These are phyloP conservation scores for Cryptotis parvus DNA, from an alignment of 2,113 vertebrate genomes.

Conservation along the genomic window DNA sequence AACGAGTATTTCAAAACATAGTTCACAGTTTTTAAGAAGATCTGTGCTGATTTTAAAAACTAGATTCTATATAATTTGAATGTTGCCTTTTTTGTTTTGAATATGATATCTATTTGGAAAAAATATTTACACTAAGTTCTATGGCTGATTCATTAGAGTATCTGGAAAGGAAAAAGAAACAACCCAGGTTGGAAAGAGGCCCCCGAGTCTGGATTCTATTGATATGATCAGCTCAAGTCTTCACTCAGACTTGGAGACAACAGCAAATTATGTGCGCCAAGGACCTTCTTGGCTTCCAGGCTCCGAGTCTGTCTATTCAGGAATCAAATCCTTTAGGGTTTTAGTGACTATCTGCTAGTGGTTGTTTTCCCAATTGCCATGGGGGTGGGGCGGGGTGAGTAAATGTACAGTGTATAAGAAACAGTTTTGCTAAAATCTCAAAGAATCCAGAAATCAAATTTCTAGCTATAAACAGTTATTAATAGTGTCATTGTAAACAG, in stretches of 20 bases:
- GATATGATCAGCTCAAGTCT: slow-evolving; percentile 83
- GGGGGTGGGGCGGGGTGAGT: slow-evolving; percentile 63
- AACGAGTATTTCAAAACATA: slow-evolving; percentile 94
- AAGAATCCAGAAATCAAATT: slow-evolving; percentile 87
- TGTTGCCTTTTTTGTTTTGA: slow-evolving; percentile 88
- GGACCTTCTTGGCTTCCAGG: slow-evolving; percentile 70
- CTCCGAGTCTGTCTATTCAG: slow-evolving; percentile 85
- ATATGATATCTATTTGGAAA: slow-evolving; percentile 91
- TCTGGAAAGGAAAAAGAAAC: slow-evolving; percentile 87
- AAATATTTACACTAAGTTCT: slow-evolving; percentile 94
- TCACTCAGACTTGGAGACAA: slow-evolving; percentile 79
- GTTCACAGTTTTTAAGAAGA: slow-evolving; percentile 98
- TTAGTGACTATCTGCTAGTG: slow-evolving; percentile 79
- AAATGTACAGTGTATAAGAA: slow-evolving; percentile 88
- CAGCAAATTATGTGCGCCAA: slow-evolving; percentile 60
- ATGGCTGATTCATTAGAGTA: slow-evolving; percentile 90
- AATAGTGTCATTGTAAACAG: slow-evolving; percentile 87
- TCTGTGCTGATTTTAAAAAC: slow-evolving; percentile 96
- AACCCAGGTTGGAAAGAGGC: slow-evolving; percentile 87
- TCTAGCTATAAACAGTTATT: slow-evolving; percentile 87
- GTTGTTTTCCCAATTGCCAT: slow-evolving; percentile 66
- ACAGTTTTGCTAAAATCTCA: slow-evolving; percentile 85
- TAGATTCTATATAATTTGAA: slow-evolving; percentile 92
- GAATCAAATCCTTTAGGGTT: slow-evolving; percentile 80
- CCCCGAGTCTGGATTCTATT: slow-evolving; percentile 81